Percentiles rank a stretch among this genome's conserved stretches.
These are phyloP conservation scores for Chaenodraco wilsoni DNA, from an alignment of 2,797 vertebrate species.

Conservation along the genomic window DNA sequence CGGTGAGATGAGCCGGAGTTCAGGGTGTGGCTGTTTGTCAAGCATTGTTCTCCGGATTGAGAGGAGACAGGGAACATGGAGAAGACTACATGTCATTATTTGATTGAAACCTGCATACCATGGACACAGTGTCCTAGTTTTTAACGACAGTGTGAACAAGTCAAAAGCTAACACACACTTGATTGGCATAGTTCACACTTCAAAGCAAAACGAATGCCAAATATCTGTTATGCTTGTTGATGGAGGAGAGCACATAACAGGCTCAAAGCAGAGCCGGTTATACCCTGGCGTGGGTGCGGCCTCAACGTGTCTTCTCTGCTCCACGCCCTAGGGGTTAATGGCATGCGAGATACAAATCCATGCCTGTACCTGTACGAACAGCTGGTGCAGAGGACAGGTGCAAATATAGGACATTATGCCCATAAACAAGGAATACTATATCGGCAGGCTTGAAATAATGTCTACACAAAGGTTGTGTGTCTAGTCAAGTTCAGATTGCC, in stretches of 20 bases:
- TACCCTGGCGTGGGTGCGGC: slow-evolving; percentile 3
- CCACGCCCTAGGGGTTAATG: slow-evolving; percentile 14
- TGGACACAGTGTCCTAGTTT: neutral
- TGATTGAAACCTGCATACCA: neutral
- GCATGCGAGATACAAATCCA: slow-evolving; percentile 7
- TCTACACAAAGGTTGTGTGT: neutral
- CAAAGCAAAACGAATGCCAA: neutral
- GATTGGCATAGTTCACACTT: slow-evolving; percentile 12
- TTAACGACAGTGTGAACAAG: neutral
- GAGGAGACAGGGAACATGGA: neutral
- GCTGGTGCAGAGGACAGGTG: neutral
- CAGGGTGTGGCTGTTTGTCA: slow-evolving; percentile 42
- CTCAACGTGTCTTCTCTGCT: slow-evolving; percentile 5
- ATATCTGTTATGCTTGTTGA: neutral
- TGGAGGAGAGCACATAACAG: neutral
- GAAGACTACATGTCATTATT: neutral
- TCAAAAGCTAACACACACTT: neutral
- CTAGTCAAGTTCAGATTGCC: neutral
- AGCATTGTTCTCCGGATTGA: slow-evolving; percentile 16
- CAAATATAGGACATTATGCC: neutral
- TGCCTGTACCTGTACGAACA: slow-evolving; percentile 38
- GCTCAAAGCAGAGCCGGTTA: slow-evolving; percentile 6
- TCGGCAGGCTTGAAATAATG: neutral
- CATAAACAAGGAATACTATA: neutral
- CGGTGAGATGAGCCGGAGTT: neutral